Conservation (phyloP, 1,140 invertebrate genomes). For the Cepaea nemoralis region DNA sequence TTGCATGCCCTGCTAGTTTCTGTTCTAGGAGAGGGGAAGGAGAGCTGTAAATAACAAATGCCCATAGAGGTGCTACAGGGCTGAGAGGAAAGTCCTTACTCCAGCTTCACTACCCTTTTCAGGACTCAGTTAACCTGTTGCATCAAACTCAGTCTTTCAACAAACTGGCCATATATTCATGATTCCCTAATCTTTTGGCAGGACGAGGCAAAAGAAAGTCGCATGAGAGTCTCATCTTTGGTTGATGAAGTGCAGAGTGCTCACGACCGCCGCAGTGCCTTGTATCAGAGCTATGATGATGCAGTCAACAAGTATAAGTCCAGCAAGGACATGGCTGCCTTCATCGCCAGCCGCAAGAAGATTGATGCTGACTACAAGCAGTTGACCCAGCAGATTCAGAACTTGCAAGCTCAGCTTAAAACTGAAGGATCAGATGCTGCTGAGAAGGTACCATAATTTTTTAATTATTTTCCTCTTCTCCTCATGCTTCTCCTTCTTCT, state of each 20-base stretch:
- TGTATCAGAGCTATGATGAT: constrained; percentile 79
- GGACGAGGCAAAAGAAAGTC: constrained; percentile 77
- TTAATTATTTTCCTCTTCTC: too few species aligned
- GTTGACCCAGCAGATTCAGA: constrained; percentile 76
- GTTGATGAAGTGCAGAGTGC: constrained; percentile 75
- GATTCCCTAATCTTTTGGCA: constrained; percentile 55
- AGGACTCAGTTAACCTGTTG: too few species aligned
- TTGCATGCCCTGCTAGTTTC: too few species aligned
- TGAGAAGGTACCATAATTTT: too few species aligned
- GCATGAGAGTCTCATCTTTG: constrained; percentile 73
- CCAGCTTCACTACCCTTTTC: too few species aligned
- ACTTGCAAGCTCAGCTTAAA: constrained; percentile 77
- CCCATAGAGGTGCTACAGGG: too few species aligned
- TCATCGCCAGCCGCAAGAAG: constrained; percentile 74
- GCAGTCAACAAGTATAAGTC: constrained; percentile 78
- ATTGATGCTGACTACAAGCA: constrained; percentile 79
- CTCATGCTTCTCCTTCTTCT: too few species aligned
- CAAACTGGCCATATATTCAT: too few species aligned
- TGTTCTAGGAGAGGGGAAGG: too few species aligned
- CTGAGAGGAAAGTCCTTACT: too few species aligned
- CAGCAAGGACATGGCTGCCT: constrained; percentile 77
- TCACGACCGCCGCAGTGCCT: constrained; percentile 77
- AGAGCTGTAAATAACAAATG: too few species aligned
- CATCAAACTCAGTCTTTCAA: too few species aligned
- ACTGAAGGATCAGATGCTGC: constrained; percentile 77